Percentiles rank a stretch among this genome's conserved stretches.
phyloP scores from a whole-genome alignment of 2,888 invertebrate species.

The Eumerus sabulonum region DNA sequence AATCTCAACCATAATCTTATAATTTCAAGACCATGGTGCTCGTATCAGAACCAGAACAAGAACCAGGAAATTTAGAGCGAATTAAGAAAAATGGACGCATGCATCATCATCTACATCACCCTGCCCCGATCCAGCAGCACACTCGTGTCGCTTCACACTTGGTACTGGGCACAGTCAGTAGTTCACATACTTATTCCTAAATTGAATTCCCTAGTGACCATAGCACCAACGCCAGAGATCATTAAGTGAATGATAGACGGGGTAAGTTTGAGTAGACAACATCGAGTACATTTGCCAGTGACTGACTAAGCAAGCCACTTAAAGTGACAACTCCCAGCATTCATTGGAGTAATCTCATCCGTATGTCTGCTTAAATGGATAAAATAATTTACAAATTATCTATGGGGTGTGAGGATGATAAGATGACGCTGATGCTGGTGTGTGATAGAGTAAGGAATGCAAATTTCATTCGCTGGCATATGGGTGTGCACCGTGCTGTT shows the following conservation, averaged over 20 bases:
- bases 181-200: conserved; percentile 31
- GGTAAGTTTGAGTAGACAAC: conserved; percentile 19
- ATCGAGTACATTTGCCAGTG: conserved; percentile 2
- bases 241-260: conserved; percentile 39
- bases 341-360: conserved; percentile 41
- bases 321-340: conserved; percentile 20
- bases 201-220: conserved; percentile 16
- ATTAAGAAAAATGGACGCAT: conserved; percentile 41
- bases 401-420: not conserved
- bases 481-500: not conserved
- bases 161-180: conserved; percentile 9
- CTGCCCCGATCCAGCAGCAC: not conserved
- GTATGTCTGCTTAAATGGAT: conserved; percentile 36
- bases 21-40: too few species aligned
- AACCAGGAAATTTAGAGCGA: conserved; percentile 37
- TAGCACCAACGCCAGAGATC: conserved; percentile 24
- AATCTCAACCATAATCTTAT: not conserved
- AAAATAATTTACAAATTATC: conserved; percentile 38
- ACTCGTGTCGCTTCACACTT: not conserved
- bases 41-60: not conserved
- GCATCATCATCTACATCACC: not conserved
- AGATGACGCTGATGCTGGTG: too few species aligned
- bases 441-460: conserved; percentile 4
- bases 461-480: conserved; percentile 18
- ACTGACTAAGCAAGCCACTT: conserved; percentile 8